Evolutionary conservation across 2,888 invertebrate species (phyloP).

Genomic region (Sphaeridia pumilis): DNA sequence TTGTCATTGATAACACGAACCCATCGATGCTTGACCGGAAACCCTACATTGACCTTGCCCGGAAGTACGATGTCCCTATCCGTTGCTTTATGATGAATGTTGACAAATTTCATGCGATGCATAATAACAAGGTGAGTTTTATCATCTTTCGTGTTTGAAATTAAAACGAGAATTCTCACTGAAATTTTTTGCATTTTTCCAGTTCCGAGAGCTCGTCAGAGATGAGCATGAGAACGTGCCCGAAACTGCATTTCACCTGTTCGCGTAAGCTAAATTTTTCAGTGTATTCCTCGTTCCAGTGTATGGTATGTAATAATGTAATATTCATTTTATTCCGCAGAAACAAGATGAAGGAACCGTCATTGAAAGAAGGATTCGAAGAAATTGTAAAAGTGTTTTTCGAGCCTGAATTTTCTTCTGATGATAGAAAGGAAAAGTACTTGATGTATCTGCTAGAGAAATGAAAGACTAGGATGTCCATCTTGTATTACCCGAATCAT

Average conservation of each 20-base stretch:
- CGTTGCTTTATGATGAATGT: slow-evolving; percentile 74
- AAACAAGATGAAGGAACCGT: slow-evolving; percentile 65
- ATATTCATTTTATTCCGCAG: too few species aligned
- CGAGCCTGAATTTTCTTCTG: slow-evolving; percentile 59
- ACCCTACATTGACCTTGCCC: slow-evolving; percentile 59
- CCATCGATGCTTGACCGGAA: slow-evolving; percentile 63
- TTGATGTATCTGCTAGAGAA: slow-evolving; percentile 51
- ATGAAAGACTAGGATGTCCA: too few species aligned
- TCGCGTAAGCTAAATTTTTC: slow-evolving; percentile 54
- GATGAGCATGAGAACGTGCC: slow-evolving; percentile 59
- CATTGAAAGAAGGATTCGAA: slow-evolving; percentile 64
- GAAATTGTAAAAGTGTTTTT: slow-evolving; percentile 73
- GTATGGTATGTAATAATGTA: slow-evolving; percentile 5
- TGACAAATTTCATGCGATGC: slow-evolving; percentile 59
- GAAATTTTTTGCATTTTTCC: too few species aligned
- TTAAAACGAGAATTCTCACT: too few species aligned
- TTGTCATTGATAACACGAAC: slow-evolving; percentile 89
- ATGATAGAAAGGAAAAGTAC: slow-evolving; percentile 60
- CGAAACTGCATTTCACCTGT: slow-evolving; percentile 72
- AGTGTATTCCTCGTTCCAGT: too few species aligned
- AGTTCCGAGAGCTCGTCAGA: slow-evolving; percentile 67
- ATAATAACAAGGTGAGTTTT: slow-evolving; percentile 72
- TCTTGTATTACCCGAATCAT: too few species aligned
- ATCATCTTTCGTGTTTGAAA: too few species aligned
- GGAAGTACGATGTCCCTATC: slow-evolving; percentile 49